A percentile compares a stretch with the other conserved stretches of the same genome.
Evolutionary conservation across 2,888 invertebrate species (phyloP).

Genomic region (Cheilosia variabilis): DNA sequence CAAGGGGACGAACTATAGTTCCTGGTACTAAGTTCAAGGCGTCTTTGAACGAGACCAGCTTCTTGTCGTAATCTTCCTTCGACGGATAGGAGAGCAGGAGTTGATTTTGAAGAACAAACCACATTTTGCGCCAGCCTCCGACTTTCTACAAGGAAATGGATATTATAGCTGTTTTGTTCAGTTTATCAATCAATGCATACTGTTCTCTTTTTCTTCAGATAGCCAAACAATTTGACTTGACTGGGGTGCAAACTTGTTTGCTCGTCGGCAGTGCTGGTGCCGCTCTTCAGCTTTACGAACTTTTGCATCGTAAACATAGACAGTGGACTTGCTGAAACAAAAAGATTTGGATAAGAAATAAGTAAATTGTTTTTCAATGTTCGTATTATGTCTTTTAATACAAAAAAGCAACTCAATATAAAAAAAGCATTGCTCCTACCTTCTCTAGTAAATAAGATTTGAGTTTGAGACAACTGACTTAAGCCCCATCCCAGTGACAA

Average conservation of each 20-base stretch:
- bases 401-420: too few relatives aligned
- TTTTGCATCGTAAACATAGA: slow-evolving; percentile 56
- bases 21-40: slow-evolving; percentile 80
- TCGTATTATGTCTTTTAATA: too few relatives aligned
- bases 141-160: slow-evolving; percentile 77
- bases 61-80: slow-evolving; percentile 80
- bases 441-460: too few relatives aligned
- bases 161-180: not conserved
- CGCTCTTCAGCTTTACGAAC: slow-evolving; percentile 52
- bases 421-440: too few relatives aligned
- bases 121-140: slow-evolving; percentile 80
- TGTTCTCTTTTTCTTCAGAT: slow-evolving; percentile 80
- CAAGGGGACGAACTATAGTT: slow-evolving; percentile 79
- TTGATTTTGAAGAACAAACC: slow-evolving; percentile 80
- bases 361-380: too few relatives aligned
- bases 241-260: slow-evolving; percentile 59
- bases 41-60: slow-evolving; percentile 80
- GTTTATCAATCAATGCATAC: slow-evolving; percentile 74
- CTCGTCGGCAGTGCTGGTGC: slow-evolving; percentile 32
- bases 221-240: slow-evolving; percentile 79
- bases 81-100: slow-evolving; percentile 79
- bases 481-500: too few relatives aligned
- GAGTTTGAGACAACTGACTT: too few relatives aligned
- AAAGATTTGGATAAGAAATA: not conserved
- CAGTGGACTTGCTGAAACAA: not conserved